These are phyloP conservation scores for Propsilocerus akamusi DNA, from an alignment of 1,140 invertebrate genomes.

Conservation along the genomic window DNA sequence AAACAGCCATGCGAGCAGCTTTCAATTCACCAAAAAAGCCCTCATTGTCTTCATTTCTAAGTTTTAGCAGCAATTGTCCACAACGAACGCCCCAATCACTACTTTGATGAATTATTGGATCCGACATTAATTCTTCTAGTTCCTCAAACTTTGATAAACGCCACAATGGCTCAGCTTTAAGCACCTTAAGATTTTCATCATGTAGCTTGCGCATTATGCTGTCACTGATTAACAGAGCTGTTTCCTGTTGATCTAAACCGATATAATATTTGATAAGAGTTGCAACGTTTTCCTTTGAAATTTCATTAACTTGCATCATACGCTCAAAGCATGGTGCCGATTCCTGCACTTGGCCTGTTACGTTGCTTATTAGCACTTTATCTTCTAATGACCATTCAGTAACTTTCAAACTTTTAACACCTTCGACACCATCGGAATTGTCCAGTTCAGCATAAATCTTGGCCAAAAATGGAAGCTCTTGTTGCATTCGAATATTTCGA, in stretches of 20 bases:
- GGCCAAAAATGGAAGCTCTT: constrained; percentile 37
- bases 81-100: constrained; percentile 39
- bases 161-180: constrained; percentile 74
- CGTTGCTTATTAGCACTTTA: constrained; percentile 49
- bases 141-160: constrained; percentile 64
- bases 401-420: constrained; percentile 42
- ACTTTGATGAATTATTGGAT: constrained; percentile 25
- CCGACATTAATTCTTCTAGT: constrained; percentile 38
- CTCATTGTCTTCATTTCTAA: constrained; percentile 23
- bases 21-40: constrained; percentile 26
- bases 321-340: constrained; percentile 58
- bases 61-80: constrained; percentile 34
- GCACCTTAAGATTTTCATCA: constrained; percentile 32
- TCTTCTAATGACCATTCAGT: constrained; percentile 47
- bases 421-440: constrained; percentile 57
- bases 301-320: constrained; percentile 33
- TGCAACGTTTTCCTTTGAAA: constrained; percentile 31
- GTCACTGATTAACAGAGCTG: constrained; percentile 45
- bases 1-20: constrained; percentile 31
- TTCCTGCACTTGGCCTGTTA: constrained; percentile 51
- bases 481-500: constrained; percentile 30
- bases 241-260: constrained; percentile 54
- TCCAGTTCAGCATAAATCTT: constrained; percentile 58
- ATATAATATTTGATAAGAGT: constrained; percentile 58
- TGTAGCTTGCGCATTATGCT: constrained; percentile 27